Evolutionary conservation across 2,113 vertebrate species (phyloP).

Genomic region (Chloropsis hardwickii): DNA sequence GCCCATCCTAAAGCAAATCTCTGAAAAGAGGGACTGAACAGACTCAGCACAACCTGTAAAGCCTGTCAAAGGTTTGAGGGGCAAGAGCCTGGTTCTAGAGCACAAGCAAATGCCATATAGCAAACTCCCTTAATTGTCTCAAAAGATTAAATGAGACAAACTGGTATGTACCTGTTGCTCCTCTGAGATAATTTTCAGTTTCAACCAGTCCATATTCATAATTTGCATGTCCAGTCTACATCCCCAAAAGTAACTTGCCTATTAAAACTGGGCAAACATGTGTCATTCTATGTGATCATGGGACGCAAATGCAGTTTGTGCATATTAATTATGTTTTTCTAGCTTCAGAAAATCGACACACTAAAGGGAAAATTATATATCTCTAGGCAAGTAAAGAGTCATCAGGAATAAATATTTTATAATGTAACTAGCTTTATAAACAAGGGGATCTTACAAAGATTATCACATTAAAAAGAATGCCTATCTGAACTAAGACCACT

Average conservation of each 20-base stretch:
- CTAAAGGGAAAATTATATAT: neutral
- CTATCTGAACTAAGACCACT: neutral
- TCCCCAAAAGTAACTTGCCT: neutral
- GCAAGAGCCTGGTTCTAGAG: neutral
- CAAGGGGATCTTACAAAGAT: neutral
- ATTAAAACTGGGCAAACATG: neutral
- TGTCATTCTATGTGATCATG: neutral
- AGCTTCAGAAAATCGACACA: neutral
- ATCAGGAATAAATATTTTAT: neutral
- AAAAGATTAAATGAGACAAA: neutral
- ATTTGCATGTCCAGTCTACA: neutral
- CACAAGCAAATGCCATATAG: neutral
- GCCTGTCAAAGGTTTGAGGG: neutral
- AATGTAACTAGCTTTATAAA: neutral
- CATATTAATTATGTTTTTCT: neutral
- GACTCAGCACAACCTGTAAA: accelerated
- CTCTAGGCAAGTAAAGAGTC: neutral
- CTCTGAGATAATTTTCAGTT: neutral
- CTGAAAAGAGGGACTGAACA: neutral
- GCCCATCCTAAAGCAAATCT: neutral
- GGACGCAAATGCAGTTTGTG: neutral
- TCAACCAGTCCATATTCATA: neutral
- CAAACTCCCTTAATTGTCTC: neutral
- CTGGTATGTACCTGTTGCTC: neutral
- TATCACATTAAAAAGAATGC: neutral